phyloP scores from a whole-genome alignment of 2,113 vertebrate genomes.

The Paradoxurus hermaphroditus region DNA sequence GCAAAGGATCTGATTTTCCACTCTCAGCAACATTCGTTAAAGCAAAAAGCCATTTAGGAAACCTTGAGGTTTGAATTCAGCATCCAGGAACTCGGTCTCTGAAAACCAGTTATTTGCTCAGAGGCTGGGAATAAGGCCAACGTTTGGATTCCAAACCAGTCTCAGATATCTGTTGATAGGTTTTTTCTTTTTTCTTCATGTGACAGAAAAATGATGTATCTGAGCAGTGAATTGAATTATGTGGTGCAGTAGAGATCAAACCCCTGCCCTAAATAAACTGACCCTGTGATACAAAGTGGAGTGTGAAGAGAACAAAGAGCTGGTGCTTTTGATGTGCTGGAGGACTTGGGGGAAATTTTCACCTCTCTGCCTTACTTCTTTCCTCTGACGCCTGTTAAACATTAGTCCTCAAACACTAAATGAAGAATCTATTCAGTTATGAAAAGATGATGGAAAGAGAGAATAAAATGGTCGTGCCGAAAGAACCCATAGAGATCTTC shows the following conservation, averaged over 20 bases:
- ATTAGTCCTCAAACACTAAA: not conserved
- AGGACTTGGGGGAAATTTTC: not conserved
- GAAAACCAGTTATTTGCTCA: slow-evolving; percentile 51
- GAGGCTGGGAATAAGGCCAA: slow-evolving; percentile 56
- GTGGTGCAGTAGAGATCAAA: not conserved
- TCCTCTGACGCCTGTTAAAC: not conserved
- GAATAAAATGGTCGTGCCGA: not conserved
- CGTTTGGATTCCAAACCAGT: slow-evolving; percentile 31
- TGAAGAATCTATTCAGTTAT: not conserved
- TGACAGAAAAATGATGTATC: not conserved
- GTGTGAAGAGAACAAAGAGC: not conserved
- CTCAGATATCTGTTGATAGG: slow-evolving; percentile 40
- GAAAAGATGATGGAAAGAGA: not conserved
- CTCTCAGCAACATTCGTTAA: slow-evolving; percentile 61
- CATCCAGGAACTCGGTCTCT: slow-evolving; percentile 20
- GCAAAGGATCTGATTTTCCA: slow-evolving; percentile 68
- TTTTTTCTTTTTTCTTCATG: slow-evolving; percentile 1
- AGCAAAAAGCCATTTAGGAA: slow-evolving; percentile 46
- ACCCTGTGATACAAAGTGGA: not conserved
- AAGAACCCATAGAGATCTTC: not conserved
- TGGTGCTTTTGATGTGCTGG: not conserved
- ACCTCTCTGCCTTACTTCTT: not conserved
- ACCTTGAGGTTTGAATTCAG: slow-evolving; percentile 57
- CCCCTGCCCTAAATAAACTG: not conserved
- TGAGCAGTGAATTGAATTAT: not conserved